Conservation (phyloP, 1,140 invertebrate genomes). For the Nylanderia fulva region DNA sequence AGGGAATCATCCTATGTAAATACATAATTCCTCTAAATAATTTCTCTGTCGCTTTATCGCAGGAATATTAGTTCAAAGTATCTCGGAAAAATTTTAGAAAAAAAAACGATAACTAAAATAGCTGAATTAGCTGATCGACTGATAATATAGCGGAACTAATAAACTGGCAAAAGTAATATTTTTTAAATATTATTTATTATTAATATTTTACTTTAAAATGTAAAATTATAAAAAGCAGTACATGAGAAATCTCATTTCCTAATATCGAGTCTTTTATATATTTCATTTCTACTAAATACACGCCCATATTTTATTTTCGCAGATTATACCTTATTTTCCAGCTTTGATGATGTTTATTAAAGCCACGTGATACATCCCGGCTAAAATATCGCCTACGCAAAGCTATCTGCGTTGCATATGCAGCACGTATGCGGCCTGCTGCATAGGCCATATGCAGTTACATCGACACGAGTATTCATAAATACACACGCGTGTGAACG, state of each 20-base stretch:
- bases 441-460: background rate
- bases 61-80: background rate
- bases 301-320: background rate
- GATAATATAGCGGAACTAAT: background rate
- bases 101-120: conserved; percentile 12
- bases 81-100: background rate
- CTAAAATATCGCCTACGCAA: conserved; percentile 22
- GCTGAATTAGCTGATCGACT: no score
- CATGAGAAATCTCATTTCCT: background rate
- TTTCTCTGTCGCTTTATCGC: conserved; percentile 23
- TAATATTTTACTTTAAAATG: background rate
- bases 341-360: background rate
- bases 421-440: conserved; percentile 7
- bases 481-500: conserved; percentile 28
- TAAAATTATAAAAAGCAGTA: background rate
- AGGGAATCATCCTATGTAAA: background rate
- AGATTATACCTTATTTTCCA: background rate
- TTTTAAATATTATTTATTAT: no score
- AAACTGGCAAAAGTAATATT: no score
- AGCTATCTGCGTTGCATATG: background rate
- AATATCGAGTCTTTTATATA: background rate
- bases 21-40: conserved; percentile 28
- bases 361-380: background rate
- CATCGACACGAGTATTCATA: background rate
- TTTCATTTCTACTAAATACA: background rate